phyloP scores from a whole-genome alignment of 2,113 vertebrate genomes.

The Procavia capensis region DNA sequence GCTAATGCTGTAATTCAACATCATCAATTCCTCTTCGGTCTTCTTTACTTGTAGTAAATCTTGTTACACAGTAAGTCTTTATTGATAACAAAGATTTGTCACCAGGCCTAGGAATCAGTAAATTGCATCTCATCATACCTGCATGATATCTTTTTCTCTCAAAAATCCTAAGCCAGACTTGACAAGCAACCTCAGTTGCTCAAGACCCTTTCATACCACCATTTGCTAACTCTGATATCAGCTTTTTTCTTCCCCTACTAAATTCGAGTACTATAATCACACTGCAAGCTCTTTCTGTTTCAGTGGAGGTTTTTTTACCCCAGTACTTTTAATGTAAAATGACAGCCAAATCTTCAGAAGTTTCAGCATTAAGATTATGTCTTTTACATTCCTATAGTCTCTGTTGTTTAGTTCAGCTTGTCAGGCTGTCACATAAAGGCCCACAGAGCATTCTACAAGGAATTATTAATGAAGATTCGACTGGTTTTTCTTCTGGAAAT shows the following conservation, averaged over 20 bases:
- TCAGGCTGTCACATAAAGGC: slow-evolving; percentile 87
- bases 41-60: neutral
- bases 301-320: slow-evolving; percentile 73
- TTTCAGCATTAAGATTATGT: slow-evolving; percentile 83
- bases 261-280: slow-evolving; percentile 67
- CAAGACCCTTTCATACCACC: neutral
- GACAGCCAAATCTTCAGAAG: slow-evolving; percentile 84
- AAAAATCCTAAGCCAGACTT: neutral
- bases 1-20: neutral
- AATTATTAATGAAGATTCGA: slow-evolving; percentile 88
- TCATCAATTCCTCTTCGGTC: neutral
- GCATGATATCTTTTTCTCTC: neutral
- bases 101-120: neutral
- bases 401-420: slow-evolving; percentile 86
- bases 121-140: neutral
- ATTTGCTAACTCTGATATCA: slow-evolving; percentile 64
- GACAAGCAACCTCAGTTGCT: slow-evolving; percentile 7
- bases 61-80: neutral
- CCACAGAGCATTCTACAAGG: slow-evolving; percentile 77
- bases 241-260: slow-evolving; percentile 66
- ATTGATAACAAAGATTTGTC: neutral
- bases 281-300: slow-evolving; percentile 76
- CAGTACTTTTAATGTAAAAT: slow-evolving; percentile 81
- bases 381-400: slow-evolving; percentile 84
- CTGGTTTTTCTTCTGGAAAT: slow-evolving; percentile 84